Evolutionary conservation across 1,140 invertebrate genomes (phyloP), one percentile per base, ranked within the genome.

Genomic region (Pogonomyrmex barbatus): DNA sequence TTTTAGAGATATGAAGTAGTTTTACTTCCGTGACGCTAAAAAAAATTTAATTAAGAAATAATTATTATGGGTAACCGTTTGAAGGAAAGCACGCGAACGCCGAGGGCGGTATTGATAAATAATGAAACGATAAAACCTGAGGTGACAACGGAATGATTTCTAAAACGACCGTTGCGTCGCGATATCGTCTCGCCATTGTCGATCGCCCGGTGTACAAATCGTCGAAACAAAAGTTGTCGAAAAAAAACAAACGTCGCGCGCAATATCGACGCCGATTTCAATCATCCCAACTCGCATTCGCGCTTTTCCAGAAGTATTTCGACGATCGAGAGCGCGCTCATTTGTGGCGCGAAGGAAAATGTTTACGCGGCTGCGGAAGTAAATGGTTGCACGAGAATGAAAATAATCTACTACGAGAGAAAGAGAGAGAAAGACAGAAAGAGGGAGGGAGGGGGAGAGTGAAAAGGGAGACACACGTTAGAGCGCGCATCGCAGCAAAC

Each of bases 171-270:
- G 30, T 58, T n/a, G 79, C 79, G 24, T 60, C n/a, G 30, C 54
- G 30, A 42, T 52, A 54, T 54, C 39, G 36, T 30, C 33, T 14
- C 45, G 10, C 67, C 14, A 36, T 82, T 47, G 79, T 73, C 79
- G 39, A 60, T 45, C 30, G 45, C 68, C 42, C 9, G 9, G 12
- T 30, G n/a, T 8, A 39, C 54, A 60, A 36, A 33, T 17, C 56
- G 6, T 14, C 24, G 30, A 47, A 73, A 82, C 54, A 82, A 82
- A 82, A 24, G 79, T 30, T n/a, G 47, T 33, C 30, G 33, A 73
- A 75, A 73, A 83, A 73, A 73, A 83, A 73, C 79, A 73, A 83
- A 60, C 68, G 63, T 47, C 50, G 60, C 33, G 47, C 60, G 54
- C 78, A 70, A 81, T 70, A 70, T 81, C 78, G 39, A 81, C 65